A percentile compares a stretch with the other conserved stretches of the same genome.
Evolutionary conservation across 2,113 vertebrate species (phyloP).

Genomic region (Raja brachyura): DNA sequence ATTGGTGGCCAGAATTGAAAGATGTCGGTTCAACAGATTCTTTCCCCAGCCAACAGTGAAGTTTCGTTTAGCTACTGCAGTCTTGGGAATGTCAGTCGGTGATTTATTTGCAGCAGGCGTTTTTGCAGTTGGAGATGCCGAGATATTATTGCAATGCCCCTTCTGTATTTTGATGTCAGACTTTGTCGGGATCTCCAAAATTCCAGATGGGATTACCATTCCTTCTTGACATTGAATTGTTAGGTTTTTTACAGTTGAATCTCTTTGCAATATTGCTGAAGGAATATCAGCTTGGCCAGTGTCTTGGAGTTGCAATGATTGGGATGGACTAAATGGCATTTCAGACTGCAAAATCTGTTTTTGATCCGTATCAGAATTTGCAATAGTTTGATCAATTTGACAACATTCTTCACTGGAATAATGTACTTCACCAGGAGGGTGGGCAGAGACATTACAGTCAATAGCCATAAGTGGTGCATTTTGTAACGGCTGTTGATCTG

Average conservation of each 20-base stretch:
- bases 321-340: not conserved
- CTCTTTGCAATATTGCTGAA: not conserved
- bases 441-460: not conserved
- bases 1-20: constrained; percentile 54
- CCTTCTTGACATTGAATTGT: not conserved
- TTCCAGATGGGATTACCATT: not conserved
- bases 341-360: not conserved
- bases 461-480: not conserved
- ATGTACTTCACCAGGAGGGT: not conserved
- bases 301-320: not conserved
- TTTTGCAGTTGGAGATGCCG: not conserved
- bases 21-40: constrained; percentile 57
- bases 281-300: not conserved
- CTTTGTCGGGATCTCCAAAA: not conserved
- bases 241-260: not conserved
- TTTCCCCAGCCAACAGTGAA: constrained; percentile 62
- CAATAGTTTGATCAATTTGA: not conserved
- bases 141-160: not conserved
- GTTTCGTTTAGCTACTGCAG: constrained; percentile 47
- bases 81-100: constrained; percentile 45
- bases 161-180: not conserved
- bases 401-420: not conserved
- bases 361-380: not conserved
- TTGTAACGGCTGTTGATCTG: constrained; percentile 31
- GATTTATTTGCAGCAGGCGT: constrained; percentile 23